Conservation (phyloP, 1,140 invertebrate species). For the Pomacea maculata region DNA sequence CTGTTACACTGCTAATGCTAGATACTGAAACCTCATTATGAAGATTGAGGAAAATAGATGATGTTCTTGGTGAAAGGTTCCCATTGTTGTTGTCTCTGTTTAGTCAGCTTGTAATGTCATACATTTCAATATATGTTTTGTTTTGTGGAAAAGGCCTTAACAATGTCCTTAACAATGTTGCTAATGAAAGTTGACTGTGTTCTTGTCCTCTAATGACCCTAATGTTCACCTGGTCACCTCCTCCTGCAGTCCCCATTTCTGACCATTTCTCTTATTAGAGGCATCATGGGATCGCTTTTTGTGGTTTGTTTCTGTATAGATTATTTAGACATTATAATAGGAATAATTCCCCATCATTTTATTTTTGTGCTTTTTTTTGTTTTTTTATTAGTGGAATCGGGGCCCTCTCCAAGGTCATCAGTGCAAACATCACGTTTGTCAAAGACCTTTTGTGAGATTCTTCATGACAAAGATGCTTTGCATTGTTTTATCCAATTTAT, state of each 20-base stretch:
- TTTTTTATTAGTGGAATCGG: background rate
- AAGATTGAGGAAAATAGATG: too few relatives aligned
- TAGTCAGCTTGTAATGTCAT: too few relatives aligned
- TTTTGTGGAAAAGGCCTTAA: too few relatives aligned
- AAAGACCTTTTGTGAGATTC: constrained; percentile 73
- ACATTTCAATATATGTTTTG: too few relatives aligned
- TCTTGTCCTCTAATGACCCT: too few relatives aligned
- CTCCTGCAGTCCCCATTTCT: background rate
- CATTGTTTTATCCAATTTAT: constrained; percentile 80
- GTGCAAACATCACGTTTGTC: constrained; percentile 67
- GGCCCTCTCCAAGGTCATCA: background rate
- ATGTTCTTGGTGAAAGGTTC: too few relatives aligned
- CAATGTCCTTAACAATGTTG: too few relatives aligned
- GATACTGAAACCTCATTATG: too few relatives aligned
- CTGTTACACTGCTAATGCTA: too few relatives aligned
- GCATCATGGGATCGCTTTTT: background rate
- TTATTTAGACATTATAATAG: background rate
- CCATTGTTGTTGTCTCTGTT: too few relatives aligned
- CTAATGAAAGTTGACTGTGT: too few relatives aligned
- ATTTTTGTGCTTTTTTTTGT: background rate
- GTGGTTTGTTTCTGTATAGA: too few relatives aligned
- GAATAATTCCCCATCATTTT: background rate
- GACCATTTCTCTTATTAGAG: background rate
- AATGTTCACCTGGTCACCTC: background rate
- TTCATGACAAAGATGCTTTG: constrained; percentile 76